A percentile compares a stretch with the other conserved stretches of the same genome.
Evolutionary conservation across 2,888 invertebrate genomes (phyloP).

Genomic region (Athetis lepigone): DNA sequence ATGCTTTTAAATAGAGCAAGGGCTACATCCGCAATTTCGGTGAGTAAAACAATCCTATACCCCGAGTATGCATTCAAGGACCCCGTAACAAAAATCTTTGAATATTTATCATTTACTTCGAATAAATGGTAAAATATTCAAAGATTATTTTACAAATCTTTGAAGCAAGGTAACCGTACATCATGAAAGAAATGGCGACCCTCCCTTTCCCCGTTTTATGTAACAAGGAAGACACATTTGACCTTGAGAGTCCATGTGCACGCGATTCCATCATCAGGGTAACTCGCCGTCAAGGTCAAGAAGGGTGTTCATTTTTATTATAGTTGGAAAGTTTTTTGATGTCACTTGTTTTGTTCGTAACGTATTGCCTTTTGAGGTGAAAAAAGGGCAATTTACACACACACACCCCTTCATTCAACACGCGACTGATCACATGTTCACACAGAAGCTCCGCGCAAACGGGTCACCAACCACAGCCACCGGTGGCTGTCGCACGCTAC

Average conservation of each 20-base stretch:
- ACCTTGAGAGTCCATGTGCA: conserved; percentile 46
- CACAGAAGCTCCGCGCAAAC: too few relatives aligned
- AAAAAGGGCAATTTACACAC: not conserved
- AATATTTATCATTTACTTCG: too few relatives aligned
- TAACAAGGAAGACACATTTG: conserved; percentile 31
- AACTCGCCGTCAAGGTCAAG: conserved; percentile 58
- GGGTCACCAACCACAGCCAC: too few relatives aligned
- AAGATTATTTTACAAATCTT: conserved; percentile 3
- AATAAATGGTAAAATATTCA: not conserved
- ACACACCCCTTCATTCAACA: not conserved
- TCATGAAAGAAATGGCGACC: not conserved
- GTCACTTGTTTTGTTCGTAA: conserved; percentile 23
- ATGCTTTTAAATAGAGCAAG: too few relatives aligned
- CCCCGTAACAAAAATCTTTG: too few relatives aligned
- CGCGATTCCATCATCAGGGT: conserved; percentile 61
- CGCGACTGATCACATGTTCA: too few relatives aligned
- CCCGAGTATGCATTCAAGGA: too few relatives aligned
- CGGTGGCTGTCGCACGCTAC: too few relatives aligned
- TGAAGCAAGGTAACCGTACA: not conserved
- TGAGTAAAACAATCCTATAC: too few relatives aligned
- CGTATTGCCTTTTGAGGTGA: conserved; percentile 19
- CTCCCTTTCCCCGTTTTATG: conserved; percentile 14
- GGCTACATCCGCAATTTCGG: too few relatives aligned
- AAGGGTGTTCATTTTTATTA: conserved; percentile 44
- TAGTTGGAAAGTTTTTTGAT: conserved; percentile 43